Evolutionary conservation across 2,888 invertebrate genomes (phyloP).

Genomic region (Andrena chrysosceles): DNA sequence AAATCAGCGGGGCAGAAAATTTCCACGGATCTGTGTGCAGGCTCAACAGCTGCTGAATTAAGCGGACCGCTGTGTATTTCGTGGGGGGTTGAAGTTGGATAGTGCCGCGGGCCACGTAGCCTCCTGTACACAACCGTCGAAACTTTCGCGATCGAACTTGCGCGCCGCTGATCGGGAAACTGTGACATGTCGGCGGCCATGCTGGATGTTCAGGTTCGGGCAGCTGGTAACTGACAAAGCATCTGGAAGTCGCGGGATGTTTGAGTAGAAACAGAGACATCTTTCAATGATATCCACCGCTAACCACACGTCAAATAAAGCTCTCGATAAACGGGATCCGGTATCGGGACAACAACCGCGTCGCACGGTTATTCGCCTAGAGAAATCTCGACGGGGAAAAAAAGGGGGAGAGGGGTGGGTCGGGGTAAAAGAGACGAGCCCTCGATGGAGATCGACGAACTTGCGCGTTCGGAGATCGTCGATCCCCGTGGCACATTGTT

Average conservation of each 20-base stretch:
- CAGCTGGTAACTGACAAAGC: not conserved
- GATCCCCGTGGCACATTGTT: constrained; percentile 68
- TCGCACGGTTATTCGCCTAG: not conserved
- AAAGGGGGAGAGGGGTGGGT: no score
- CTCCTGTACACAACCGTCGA: constrained; percentile 5
- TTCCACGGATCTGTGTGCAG: constrained; percentile 41
- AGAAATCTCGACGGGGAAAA: not conserved
- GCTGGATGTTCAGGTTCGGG: no score
- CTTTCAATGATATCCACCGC: not conserved
- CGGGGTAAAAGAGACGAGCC: not conserved
- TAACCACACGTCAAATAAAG: not conserved
- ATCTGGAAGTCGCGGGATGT: no score
- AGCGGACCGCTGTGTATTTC: not conserved
- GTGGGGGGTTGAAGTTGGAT: not conserved
- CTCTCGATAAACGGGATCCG: not conserved
- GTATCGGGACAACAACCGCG: not conserved
- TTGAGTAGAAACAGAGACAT: no score
- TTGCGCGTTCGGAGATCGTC: constrained; percentile 59
- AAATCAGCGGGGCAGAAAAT: constrained; percentile 66
- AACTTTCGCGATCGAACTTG: constrained; percentile 32
- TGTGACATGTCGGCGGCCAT: not conserved
- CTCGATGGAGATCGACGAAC: constrained; percentile 29
- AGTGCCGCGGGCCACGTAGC: not conserved
- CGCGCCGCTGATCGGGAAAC: not conserved
- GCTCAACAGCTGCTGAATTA: constrained; percentile 56